Evolutionary conservation across 1,140 invertebrate genomes (phyloP).

Genomic region (Halictus rubicundus): DNA sequence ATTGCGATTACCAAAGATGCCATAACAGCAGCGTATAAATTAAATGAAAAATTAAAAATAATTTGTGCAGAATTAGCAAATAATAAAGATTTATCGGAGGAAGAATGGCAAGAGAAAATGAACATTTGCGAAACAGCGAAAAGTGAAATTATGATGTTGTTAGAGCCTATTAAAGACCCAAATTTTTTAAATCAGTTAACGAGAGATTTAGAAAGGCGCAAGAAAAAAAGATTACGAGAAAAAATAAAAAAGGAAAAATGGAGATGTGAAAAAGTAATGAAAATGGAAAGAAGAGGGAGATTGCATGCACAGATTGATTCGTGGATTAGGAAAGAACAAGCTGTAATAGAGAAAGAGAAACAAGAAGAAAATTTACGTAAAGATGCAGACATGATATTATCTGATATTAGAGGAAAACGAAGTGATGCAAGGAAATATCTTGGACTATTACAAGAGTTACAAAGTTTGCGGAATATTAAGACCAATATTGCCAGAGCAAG

Average conservation of each 20-base stretch:
- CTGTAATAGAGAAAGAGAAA: conserved; percentile 83
- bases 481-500: conserved; percentile 82
- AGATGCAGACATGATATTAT: conserved; percentile 86
- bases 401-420: conserved; percentile 86
- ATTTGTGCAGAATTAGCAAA: conserved; percentile 76
- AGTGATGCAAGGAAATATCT: conserved; percentile 85
- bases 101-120: conserved; percentile 81
- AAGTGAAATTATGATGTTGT: conserved; percentile 75
- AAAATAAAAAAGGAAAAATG: conserved; percentile 78
- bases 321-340: conserved; percentile 83
- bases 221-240: conserved; percentile 81
- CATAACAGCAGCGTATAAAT: conserved; percentile 68
- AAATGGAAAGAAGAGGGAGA: conserved; percentile 73
- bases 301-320: conserved; percentile 81
- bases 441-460: conserved; percentile 82
- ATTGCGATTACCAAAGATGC: conserved; percentile 71
- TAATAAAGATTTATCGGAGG: conserved; percentile 76
- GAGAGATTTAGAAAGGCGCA: conserved; percentile 79
- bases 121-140: conserved; percentile 77
- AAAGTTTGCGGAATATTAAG: conserved; percentile 83
- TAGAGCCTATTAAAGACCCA: conserved; percentile 76
- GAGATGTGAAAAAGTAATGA: conserved; percentile 75
- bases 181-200: conserved; percentile 77
- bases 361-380: conserved; percentile 85
- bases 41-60: conserved; percentile 77